Percentiles rank a stretch among this genome's conserved stretches.
phyloP scores from a whole-genome alignment of 2,797 vertebrate genomes.

The Peromyscus eremicus region DNA sequence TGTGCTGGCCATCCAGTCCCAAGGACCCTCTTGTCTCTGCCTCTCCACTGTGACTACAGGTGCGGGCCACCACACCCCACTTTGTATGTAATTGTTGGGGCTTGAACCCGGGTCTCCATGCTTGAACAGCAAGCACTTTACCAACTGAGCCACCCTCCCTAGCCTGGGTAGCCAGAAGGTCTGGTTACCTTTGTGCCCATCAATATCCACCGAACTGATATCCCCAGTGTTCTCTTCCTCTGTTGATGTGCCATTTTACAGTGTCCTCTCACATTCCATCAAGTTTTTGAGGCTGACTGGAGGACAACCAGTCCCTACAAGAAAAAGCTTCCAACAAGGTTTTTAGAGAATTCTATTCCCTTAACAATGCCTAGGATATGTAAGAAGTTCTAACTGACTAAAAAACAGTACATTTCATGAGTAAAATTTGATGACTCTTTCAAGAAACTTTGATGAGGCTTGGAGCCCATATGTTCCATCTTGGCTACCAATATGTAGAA shows the following conservation, averaged over 20 bases:
- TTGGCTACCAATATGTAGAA: not conserved
- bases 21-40: not conserved
- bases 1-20: not conserved
- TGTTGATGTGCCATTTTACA: not conserved
- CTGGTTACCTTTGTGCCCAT: not conserved
- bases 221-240: not conserved
- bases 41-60: not conserved
- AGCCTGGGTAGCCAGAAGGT: not conserved
- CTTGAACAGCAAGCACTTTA: not conserved
- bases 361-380: not conserved
- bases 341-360: slow-evolving; percentile 31
- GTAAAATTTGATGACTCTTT: slow-evolving; percentile 57
- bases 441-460: slow-evolving; percentile 10
- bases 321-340: slow-evolving; percentile 47
- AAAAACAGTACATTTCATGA: slow-evolving; percentile 30
- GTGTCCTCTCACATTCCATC: not conserved
- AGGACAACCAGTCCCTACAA: not conserved
- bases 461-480: not conserved
- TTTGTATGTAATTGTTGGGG: not conserved
- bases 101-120: not conserved
- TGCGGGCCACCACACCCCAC: not conserved
- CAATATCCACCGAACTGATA: slow-evolving; percentile 8
- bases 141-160: not conserved
- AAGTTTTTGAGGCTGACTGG: not conserved
- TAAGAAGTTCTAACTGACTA: slow-evolving; percentile 35